Base-by-base conservation (phyloP, 2,797 vertebrate species). In the Gobio occitaniae region DNA sequence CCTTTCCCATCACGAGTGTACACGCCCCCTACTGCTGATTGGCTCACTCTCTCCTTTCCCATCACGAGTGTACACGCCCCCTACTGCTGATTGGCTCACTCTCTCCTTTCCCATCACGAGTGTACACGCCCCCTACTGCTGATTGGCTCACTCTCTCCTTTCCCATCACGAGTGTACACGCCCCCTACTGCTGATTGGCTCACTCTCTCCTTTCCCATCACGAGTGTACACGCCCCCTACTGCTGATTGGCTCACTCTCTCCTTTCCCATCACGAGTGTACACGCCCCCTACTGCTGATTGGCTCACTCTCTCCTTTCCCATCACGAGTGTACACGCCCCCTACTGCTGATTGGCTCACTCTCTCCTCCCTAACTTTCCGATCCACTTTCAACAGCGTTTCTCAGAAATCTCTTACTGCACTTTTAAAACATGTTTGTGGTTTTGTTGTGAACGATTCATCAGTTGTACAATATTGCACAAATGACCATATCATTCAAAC, bases 201-300 rank as follows among this genome's bases (percentile, higher is more conserved):
- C 11, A 5, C n/a, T 61, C 11, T n/a, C n/a, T n/a, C n/a, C n/a
- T n/a, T n/a, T n/a, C n/a, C n/a, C n/a, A 32, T 32, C 32, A 32
- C 2, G 32, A 32, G n/a, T 13, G 59, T 0, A 13, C 4, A 25
- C 0, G 4, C 11, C 11, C n/a, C n/a, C 0, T 25, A 2, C n/a
- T 25, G n/a, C 59, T 13, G n/a, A 61, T 61, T 61, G 59, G 4
- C 59, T 61, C 11, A 5, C n/a, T 61, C 11, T n/a, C n/a, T n/a
- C n/a, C n/a, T n/a, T n/a, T n/a, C n/a, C n/a, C n/a, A 32, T 32
- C 32, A 32, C 2, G 32, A 32, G n/a, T 13, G 59, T 0, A 13
- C 4, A 25, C 0, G 4, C 11, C 11, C n/a, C n/a, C 0, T 25
- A 2, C n/a, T 25, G n/a, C 59, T 13, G n/a, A 61, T 61, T 61